Conservation (phyloP, 2,888 invertebrate genomes). For the Drosophila stalkeri region DNA sequence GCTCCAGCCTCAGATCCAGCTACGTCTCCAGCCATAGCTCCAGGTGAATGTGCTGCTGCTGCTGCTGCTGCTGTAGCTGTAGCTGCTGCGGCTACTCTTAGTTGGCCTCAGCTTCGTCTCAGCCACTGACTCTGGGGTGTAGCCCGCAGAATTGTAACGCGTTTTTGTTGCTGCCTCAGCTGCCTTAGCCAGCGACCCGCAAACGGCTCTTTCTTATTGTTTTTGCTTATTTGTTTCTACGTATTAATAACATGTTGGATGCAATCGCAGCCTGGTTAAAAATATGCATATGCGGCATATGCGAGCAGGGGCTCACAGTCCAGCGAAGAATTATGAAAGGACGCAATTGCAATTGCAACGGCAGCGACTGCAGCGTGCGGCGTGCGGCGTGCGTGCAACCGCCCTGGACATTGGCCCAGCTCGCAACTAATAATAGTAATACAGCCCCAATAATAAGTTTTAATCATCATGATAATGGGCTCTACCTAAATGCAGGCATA, state of each 20-base stretch:
- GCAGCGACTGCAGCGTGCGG: constrained; percentile 29
- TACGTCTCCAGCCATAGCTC: constrained; percentile 41
- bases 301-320: constrained; percentile 14
- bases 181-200: constrained; percentile 38
- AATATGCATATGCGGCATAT: constrained; percentile 66
- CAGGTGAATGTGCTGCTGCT: constrained; percentile 74
- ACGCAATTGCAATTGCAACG: constrained; percentile 60
- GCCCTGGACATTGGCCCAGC: constrained; percentile 52
- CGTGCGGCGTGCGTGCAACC: constrained; percentile 71
- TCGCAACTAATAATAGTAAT: constrained; percentile 76
- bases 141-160: constrained; percentile 81
- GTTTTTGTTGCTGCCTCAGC: constrained; percentile 47
- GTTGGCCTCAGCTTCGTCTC: constrained; percentile 40
- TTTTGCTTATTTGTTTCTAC: constrained; percentile 82
- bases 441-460: constrained; percentile 78
- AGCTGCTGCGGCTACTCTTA: constrained; percentile 37
- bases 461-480: constrained; percentile 80
- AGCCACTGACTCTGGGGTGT: constrained; percentile 65
- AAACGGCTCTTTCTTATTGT: constrained; percentile 72
- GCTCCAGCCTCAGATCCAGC: constrained; percentile 28
- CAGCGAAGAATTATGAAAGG: constrained; percentile 68
- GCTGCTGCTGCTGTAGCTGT: constrained; percentile 37
- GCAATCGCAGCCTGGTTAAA: constrained; percentile 76
- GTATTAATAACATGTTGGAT: constrained; percentile 81
- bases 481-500: constrained; percentile 57